Base-by-base conservation (phyloP, 2,113 vertebrate species). In the Hymenochirus boettgeri region DNA sequence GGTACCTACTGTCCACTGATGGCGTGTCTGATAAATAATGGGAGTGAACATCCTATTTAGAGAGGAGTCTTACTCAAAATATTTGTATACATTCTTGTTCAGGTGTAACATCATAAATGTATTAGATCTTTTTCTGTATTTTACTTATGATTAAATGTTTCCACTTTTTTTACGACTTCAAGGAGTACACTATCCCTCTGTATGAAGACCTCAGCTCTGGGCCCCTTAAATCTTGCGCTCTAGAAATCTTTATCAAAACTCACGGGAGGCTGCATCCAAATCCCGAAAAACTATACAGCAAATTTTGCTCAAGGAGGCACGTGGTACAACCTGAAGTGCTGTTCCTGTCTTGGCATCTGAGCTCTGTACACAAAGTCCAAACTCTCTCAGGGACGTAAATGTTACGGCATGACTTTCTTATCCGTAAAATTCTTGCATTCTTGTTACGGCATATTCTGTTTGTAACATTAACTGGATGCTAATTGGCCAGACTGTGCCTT, bases 121-220 rank as follows among this genome's bases (percentile, higher is more conserved):
- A n/a, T n/a, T n/a, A n/a, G n/a, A n/a, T n/a, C n/a, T n/a, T n/a
- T n/a, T n/a, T n/a, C n/a, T n/a, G n/a, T n/a, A n/a, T n/a, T n/a
- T n/a, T n/a, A n/a, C n/a, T n/a, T n/a, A n/a, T n/a, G n/a, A n/a
- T n/a, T n/a, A n/a, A n/a, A n/a, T n/a, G 8, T 65, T n/a, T 48
- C 5, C 63, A 54, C 53, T 23, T 22, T 27, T 22, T 55, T 7
- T 26, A 35, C 24, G 95, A 96, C 95, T 54, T 99, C 95, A 13
- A 89, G 95, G 73, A 99, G 96, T 99, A 99, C 83, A 98, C 96
- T 0, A 91, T 98, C 77, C 96, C 96, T 1, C 84, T 99, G 62
- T 99, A 99, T 0, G 95, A 99, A 76, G 95, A 99, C 82, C 90
- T 99, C 77, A 92, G 92, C 70, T 84, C 92, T 1, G 93, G 94